These are phyloP conservation scores for Drosophila neonasuta DNA, from an alignment of 2,888 invertebrate species.

Conservation along the genomic window DNA sequence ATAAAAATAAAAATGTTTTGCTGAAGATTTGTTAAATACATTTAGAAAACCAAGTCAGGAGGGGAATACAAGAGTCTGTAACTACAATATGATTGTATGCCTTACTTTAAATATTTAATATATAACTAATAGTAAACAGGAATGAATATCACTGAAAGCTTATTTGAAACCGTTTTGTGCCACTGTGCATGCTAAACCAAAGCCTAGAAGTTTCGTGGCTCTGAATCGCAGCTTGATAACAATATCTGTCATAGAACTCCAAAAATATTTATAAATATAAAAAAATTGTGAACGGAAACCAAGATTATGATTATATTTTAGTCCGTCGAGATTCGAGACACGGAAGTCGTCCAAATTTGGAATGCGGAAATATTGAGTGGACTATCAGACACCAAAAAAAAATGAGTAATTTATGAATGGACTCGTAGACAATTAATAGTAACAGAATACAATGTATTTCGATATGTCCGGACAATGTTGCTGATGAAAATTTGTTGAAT, in stretches of 20 bases:
- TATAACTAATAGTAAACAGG: too few species aligned
- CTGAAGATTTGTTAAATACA: too few species aligned
- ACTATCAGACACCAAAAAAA: conserved; percentile 15
- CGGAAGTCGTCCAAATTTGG: conserved; percentile 39
- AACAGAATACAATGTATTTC: conserved; percentile 49
- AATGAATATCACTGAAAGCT: too few species aligned
- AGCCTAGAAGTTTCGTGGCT: not conserved
- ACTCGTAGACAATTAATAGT: conserved; percentile 48
- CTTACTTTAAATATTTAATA: too few species aligned
- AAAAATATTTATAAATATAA: conserved; percentile 27
- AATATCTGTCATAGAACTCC: conserved; percentile 19
- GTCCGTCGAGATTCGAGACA: conserved; percentile 20
- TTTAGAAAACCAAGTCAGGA: too few species aligned
- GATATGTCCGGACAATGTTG: conserved; percentile 57
- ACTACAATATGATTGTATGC: too few species aligned
- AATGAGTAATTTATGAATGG: conserved; percentile 47
- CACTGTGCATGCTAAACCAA: conserved; percentile 35
- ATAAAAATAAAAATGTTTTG: too few species aligned
- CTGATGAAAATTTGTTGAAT: conserved; percentile 44
- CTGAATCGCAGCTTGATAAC: conserved; percentile 18
- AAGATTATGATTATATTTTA: conserved; percentile 18
- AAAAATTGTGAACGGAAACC: conserved; percentile 33
- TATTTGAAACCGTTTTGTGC: not conserved
- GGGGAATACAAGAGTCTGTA: too few species aligned
- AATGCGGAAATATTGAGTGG: conserved; percentile 48